phyloP scores from a whole-genome alignment of 2,888 invertebrate genomes.

The Carterocephalus palaemon region DNA sequence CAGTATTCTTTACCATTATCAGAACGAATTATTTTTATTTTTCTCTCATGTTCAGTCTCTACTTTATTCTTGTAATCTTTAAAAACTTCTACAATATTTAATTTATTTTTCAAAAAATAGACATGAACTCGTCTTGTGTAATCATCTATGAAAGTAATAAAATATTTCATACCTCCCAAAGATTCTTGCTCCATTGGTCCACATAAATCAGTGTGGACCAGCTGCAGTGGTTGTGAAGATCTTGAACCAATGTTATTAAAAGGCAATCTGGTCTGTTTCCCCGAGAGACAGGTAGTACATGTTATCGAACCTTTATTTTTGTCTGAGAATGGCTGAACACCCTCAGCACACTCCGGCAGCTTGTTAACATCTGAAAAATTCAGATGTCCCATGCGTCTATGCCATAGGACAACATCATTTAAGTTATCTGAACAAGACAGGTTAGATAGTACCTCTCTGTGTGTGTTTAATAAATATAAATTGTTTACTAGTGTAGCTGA shows the following conservation, averaged over 20 bases:
- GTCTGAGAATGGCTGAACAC: constrained; percentile 16
- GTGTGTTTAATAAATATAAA: constrained; percentile 26
- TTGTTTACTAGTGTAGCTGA: constrained; percentile 27
- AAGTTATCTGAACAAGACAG: neutral
- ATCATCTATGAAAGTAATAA: constrained; percentile 49
- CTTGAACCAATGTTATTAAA: constrained; percentile 8
- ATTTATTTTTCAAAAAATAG: constrained; percentile 41
- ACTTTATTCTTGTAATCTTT: constrained; percentile 26
- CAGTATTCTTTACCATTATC: constrained; percentile 27
- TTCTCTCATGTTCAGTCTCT: constrained; percentile 23
- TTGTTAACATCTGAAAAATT: constrained; percentile 32
- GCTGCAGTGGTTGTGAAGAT: constrained; percentile 30
- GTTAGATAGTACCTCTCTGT: constrained; percentile 15
- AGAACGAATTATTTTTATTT: constrained; percentile 18
- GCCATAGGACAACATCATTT: constrained; percentile 8
- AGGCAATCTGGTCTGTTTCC: constrained; percentile 10
- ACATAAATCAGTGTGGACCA: constrained; percentile 47
- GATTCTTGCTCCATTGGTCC: constrained; percentile 47
- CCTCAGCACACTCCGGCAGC: constrained; percentile 29
- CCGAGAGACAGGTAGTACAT: constrained; percentile 2
- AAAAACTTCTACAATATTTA: constrained; percentile 26
- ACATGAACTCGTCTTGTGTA: constrained; percentile 32
- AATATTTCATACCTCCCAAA: constrained; percentile 44
- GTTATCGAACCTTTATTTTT: neutral
- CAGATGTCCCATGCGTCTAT: constrained; percentile 32